Base-by-base conservation (phyloP, 2,888 invertebrate genomes). In the Marasmarcha lunaedactyla region DNA sequence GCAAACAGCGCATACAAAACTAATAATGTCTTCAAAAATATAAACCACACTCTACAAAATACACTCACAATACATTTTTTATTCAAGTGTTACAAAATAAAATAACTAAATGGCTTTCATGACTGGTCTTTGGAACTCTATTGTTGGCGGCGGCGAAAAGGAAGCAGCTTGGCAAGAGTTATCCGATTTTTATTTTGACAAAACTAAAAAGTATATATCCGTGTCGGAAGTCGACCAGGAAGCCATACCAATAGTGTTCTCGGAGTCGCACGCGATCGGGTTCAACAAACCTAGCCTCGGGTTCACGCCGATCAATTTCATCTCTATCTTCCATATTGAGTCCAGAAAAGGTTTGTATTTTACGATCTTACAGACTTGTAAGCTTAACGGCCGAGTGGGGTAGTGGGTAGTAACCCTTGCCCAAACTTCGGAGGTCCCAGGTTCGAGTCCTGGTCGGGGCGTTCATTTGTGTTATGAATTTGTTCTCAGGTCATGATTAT, bases 211-310 rank as follows among this genome's bases (percentile, higher is more conserved):
- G 65, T 86, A 83, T 50, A 73, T 90, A 52, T 88, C 90, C 10
- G 86, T 89, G 49, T 90, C 90, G 33, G 88, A 88, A 54, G 57
- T 85, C 38, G 90, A 91, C 57, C 79, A 74, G 48, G 86, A 87
- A 51, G 89, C 83, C 46, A 63, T 62, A 25, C 87, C 90, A 1
- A 81, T 89, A 42, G 87, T 89, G 46, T 88, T 87, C 55, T 67
- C 77, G 34, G 84, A 85, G 55, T 69, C 84, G 1, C 87, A 84
- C 42, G 70, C 77, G 39, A 79, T 83, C 33, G 45, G 60, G 0
- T 79, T 79, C 43, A 84, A 84, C 52, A 74, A 72, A 46, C 63
- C 70, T 33, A 85, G 79, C 33, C 71, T 85, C 30, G 87, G 86
- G 39, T 89, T 87, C 49, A 74, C 77, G 2, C 89, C 90, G 1